These are phyloP conservation scores for Lanius ludovicianus DNA, from an alignment of 2,113 vertebrate genomes.

Conservation along the genomic window DNA sequence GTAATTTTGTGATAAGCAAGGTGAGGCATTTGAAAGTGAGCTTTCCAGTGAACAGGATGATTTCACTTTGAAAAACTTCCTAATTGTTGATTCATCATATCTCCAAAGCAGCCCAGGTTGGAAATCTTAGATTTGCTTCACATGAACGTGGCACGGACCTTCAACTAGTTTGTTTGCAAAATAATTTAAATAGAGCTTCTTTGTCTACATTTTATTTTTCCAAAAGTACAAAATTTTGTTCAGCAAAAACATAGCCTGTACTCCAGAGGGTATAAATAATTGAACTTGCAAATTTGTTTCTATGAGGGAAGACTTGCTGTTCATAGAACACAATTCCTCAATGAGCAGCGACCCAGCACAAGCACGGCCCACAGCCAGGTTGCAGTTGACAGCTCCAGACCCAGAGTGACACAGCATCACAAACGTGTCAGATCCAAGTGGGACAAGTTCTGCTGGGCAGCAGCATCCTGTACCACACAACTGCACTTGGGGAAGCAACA, in stretches of 20 bases:
- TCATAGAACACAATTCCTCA: background rate
- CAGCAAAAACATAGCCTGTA: background rate
- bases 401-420: background rate
- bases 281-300: background rate
- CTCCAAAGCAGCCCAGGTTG: background rate
- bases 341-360: fast-evolving
- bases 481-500: background rate
- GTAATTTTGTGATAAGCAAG: background rate
- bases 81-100: background rate
- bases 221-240: background rate
- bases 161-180: background rate
- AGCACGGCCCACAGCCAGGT: fast-evolving
- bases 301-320: background rate
- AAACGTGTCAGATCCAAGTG: fast-evolving
- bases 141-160: fast-evolving
- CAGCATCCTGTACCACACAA: background rate
- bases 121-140: background rate
- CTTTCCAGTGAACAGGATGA: background rate
- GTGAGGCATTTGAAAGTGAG: background rate
- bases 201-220: background rate
- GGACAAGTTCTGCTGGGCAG: background rate
- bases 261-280: background rate
- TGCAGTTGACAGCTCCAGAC: background rate
- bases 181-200: background rate
- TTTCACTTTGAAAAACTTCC: background rate